Conservation (phyloP, 2,888 invertebrate species). For the Parnassius apollo region DNA sequence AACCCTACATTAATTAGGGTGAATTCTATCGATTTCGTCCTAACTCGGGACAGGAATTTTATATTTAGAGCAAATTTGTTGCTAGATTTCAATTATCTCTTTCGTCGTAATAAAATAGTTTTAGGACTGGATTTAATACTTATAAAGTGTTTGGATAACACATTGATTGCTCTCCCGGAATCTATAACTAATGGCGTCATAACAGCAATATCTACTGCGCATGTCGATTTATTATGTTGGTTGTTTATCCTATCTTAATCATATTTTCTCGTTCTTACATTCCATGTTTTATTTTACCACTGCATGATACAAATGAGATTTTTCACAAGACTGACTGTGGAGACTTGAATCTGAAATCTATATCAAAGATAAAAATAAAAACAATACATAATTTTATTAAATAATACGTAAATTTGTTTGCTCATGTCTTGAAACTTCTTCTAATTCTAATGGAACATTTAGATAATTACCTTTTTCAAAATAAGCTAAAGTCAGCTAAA, state of each 20-base stretch:
- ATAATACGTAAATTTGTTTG: constrained; percentile 63
- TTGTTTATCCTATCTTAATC: constrained; percentile 36
- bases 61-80: constrained; percentile 62
- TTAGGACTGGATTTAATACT: constrained; percentile 53
- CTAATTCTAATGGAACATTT: constrained; percentile 26
- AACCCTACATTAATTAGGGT: constrained; percentile 22
- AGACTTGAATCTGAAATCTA: constrained; percentile 44
- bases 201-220: constrained; percentile 44
- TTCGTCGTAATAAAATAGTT: constrained; percentile 47
- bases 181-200: constrained; percentile 41
- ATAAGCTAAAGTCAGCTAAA: constrained; percentile 42
- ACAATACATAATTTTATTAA: constrained; percentile 47
- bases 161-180: constrained; percentile 58
- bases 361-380: constrained; percentile 35
- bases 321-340: constrained; percentile 75
- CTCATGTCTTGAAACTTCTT: constrained; percentile 64
- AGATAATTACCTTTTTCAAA: constrained; percentile 13
- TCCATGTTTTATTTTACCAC: constrained; percentile 56
- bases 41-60: constrained; percentile 71
- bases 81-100: constrained; percentile 63
- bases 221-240: constrained; percentile 49
- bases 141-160: constrained; percentile 40
- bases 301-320: constrained; percentile 62
- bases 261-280: constrained; percentile 55
- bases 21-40: constrained; percentile 60